Conservation (phyloP, 2,113 vertebrate species). For the Xiphorhynchus elegans region DNA sequence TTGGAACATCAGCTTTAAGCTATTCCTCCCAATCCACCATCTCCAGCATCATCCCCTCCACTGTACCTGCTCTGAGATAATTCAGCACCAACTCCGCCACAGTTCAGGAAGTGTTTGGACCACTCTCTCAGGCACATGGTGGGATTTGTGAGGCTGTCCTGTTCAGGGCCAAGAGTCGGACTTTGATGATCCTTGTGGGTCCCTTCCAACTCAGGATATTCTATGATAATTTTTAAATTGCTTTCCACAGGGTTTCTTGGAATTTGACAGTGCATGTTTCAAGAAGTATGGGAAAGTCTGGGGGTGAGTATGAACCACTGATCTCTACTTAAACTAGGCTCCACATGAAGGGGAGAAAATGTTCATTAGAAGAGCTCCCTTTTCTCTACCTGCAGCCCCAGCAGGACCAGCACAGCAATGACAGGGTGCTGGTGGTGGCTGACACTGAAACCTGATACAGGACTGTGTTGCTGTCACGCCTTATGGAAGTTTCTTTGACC, state of each 20-base stretch:
- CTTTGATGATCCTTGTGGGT: neutral
- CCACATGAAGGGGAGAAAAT: neutral
- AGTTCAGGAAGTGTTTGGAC: neutral
- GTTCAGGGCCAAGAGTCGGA: neutral
- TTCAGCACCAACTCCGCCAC: neutral
- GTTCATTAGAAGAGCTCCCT: neutral
- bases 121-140: neutral
- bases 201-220: neutral
- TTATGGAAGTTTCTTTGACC: neutral
- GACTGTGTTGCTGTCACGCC: neutral
- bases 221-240: neutral
- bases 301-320: conserved; percentile 76
- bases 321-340: neutral
- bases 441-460: neutral
- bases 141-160: neutral
- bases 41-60: fast-evolving
- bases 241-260: conserved; percentile 72
- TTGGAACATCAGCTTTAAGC: neutral
- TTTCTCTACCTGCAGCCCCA: neutral
- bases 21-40: neutral
- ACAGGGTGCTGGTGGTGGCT: neutral
- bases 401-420: fast-evolving
- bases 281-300: conserved; percentile 84
- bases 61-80: neutral
- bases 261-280: conserved; percentile 75